phyloP scores from a whole-genome alignment of 2,888 invertebrate species.

The Notocelia uddmanniana region DNA sequence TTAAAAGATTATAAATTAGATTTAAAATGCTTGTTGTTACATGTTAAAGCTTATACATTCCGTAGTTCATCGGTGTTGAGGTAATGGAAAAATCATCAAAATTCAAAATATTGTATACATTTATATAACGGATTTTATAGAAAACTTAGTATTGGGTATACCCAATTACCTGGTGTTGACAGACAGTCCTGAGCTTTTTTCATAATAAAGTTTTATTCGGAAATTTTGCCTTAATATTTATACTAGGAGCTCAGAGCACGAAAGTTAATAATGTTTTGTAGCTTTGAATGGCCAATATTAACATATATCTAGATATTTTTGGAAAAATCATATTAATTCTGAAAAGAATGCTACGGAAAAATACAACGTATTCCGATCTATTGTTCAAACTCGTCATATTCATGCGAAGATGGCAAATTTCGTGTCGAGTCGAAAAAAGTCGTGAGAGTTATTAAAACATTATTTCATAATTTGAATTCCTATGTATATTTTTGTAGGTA shows the following conservation, averaged over 20 bases:
- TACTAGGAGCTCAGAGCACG: not conserved
- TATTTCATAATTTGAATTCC: too few species aligned
- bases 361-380: not conserved
- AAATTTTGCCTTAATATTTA: conserved; percentile 11
- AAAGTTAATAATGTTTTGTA: not conserved
- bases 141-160: conserved; percentile 56
- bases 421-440: not conserved
- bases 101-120: conserved; percentile 77
- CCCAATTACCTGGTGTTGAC: conserved; percentile 24
- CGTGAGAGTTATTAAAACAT: too few species aligned
- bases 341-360: not conserved
- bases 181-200: conserved; percentile 20
- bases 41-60: conserved; percentile 72
- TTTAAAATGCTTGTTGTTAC: conserved; percentile 68
- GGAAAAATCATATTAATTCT: not conserved
- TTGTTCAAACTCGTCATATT: not conserved
- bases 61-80: conserved; percentile 73
- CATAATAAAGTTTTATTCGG: not conserved
- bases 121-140: conserved; percentile 81
- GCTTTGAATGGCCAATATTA: not conserved
- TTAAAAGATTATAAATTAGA: conserved; percentile 35
- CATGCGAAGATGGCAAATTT: not conserved
- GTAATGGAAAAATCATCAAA: conserved; percentile 55
- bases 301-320: not conserved
- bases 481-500: too few species aligned